These are phyloP conservation scores for Patella vulgata DNA, from an alignment of 1,140 invertebrate genomes.

Conservation along the genomic window DNA sequence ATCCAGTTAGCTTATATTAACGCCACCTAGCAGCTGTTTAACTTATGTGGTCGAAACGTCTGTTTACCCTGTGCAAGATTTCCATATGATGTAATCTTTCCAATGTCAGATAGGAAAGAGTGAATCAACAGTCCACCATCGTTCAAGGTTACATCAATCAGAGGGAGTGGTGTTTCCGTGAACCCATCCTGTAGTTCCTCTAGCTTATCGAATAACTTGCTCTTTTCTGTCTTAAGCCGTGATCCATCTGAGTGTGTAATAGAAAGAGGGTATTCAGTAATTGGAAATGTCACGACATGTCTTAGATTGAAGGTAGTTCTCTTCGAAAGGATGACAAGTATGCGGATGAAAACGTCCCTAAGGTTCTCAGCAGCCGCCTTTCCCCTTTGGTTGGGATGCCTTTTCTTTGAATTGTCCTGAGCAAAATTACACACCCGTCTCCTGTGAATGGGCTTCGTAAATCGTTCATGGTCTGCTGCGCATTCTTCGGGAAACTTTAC, in stretches of 20 bases:
- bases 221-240: conserved; percentile 5
- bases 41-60: no score
- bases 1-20: no score
- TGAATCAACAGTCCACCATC: conserved; percentile 23
- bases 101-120: conserved; percentile 11
- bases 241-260: conserved; percentile 15
- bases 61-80: no score
- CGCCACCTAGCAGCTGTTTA: no score
- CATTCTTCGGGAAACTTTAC: background rate
- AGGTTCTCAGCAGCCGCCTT: no score
- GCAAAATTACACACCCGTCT: background rate
- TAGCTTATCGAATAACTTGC: conserved; percentile 11
- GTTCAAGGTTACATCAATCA: conserved; percentile 15
- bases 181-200: conserved; percentile 6
- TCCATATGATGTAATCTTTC: conserved; percentile 15
- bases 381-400: no score
- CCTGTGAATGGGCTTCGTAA: background rate
- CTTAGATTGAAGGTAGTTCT: conserved; percentile 7
- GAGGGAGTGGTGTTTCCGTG: conserved; percentile 1
- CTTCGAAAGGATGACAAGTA: no score
- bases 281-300: no score
- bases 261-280: conserved; percentile 11
- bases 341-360: no score
- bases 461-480: background rate
- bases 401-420: no score